phyloP scores from a whole-genome alignment of 2,888 invertebrate genomes.

The Ceriagrion tenellum region DNA sequence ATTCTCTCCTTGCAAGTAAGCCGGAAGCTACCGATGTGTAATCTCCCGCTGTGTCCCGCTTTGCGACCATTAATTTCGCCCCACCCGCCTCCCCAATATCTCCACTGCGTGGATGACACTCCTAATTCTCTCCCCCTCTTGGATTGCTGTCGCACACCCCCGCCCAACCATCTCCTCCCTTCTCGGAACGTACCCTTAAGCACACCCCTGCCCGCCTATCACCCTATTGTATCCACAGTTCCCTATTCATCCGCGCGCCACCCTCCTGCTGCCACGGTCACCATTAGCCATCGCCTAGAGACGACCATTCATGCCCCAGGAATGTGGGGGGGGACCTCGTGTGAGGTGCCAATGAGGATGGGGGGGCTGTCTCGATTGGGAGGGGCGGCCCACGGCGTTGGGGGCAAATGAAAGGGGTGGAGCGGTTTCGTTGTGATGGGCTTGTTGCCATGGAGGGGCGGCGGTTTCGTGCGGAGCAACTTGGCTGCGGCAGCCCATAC shows the following conservation, averaged over 20 bases:
- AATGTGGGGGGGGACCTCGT: neutral
- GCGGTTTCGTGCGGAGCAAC: neutral
- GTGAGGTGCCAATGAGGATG: neutral
- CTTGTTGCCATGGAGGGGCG: slow-evolving; percentile 37
- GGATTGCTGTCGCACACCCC: neutral
- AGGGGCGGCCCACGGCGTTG: neutral
- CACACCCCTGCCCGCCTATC: neutral
- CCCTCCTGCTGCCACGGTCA: neutral
- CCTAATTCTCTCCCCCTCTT: neutral
- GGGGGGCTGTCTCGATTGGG: neutral
- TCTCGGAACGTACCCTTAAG: neutral
- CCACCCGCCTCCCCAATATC: neutral
- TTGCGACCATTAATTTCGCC: neutral
- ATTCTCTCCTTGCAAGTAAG: too few relatives aligned
- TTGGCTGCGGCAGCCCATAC: neutral
- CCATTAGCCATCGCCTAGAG: slow-evolving; percentile 29
- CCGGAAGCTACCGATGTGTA: neutral
- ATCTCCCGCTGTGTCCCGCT: neutral
- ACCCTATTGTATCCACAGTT: neutral
- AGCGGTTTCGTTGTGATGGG: slow-evolving; percentile 14
- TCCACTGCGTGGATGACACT: neutral
- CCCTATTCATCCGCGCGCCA: slow-evolving; percentile 24
- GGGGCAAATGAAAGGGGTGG: neutral
- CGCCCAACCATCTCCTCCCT: neutral
- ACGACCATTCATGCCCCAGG: neutral